Base-by-base conservation (phyloP, 2,888 invertebrate genomes). In the Ernsta delagoae region DNA sequence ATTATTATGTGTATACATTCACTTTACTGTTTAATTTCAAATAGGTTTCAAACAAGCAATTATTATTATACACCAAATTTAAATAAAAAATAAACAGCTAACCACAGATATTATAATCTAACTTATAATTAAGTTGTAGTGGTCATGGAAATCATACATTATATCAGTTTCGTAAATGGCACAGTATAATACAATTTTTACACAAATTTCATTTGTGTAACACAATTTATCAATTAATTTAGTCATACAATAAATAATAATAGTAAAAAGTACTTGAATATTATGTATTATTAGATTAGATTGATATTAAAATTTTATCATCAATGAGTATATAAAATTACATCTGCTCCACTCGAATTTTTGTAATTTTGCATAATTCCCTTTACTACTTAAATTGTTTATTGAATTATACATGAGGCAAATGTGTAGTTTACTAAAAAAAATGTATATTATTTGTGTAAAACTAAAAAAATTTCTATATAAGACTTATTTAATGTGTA, bases 1-100 rank as follows among this genome's bases (percentile, higher is more conserved):
- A 54, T 11, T 31, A 54, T 24, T 8, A 24, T 34, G 68, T 72
- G 67, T 62, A 70, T 68, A 72, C 70, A 73, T 71, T 73, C 73
- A 71, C 50, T 75, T 72, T 71, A 75, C 74, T 72, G 65, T 72
- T 70, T 71, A 73, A 72, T 71, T 73, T 66, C 56, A 67, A 68
- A 72, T 73, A 53, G 53, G 53, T 53, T 31, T 31, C 31, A 31
- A 31, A 68, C 70, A 76, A 70, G 74, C 73, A 72, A 73, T 77
- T 71, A 72, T 77, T 75, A 75, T 76, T 74, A 76, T 79, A 77
- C 77, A 76, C 75, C 75, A 77, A 77, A 77, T 72, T 77, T 77
- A 74, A 71, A 75, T 76, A 78, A 68, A 74, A 78, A 75, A 76
- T 72, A 74, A 71, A 75, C 71, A 72, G 68, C 71, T 74, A 39